These are phyloP conservation scores for Ahaetulla prasina DNA, from an alignment of 2,113 vertebrate genomes.

Conservation along the genomic window DNA sequence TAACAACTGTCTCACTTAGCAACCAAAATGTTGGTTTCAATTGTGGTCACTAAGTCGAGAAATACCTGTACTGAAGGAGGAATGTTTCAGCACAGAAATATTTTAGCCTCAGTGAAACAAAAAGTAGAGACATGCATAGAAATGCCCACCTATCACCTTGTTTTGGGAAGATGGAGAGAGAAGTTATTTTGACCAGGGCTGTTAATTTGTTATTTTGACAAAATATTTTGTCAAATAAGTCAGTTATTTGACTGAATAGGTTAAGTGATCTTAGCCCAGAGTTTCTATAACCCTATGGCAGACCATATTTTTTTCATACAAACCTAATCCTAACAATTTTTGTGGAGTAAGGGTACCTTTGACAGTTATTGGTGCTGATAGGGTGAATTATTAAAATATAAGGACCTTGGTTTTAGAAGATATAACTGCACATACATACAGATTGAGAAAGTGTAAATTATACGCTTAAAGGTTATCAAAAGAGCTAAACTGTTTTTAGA, in stretches of 20 bases:
- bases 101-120: not conserved
- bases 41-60: not conserved
- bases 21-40: not conserved
- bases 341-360: not conserved
- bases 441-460: not conserved
- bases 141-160: too few relatives aligned
- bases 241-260: too few relatives aligned
- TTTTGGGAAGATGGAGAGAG: not conserved
- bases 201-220: too few relatives aligned
- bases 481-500: not conserved
- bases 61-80: not conserved
- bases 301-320: not conserved
- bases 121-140: not conserved
- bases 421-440: not conserved
- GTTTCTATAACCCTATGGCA: not conserved
- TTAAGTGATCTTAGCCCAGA: not conserved
- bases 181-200: not conserved
- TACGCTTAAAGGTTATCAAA: not conserved
- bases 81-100: not conserved
- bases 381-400: not conserved
- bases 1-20: not conserved
- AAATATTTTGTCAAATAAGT: too few relatives aligned
- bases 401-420: not conserved
- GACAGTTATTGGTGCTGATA: not conserved
- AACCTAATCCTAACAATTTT: not conserved